Conservation (phyloP, 1,140 invertebrate genomes). For the Papilio machaon region DNA sequence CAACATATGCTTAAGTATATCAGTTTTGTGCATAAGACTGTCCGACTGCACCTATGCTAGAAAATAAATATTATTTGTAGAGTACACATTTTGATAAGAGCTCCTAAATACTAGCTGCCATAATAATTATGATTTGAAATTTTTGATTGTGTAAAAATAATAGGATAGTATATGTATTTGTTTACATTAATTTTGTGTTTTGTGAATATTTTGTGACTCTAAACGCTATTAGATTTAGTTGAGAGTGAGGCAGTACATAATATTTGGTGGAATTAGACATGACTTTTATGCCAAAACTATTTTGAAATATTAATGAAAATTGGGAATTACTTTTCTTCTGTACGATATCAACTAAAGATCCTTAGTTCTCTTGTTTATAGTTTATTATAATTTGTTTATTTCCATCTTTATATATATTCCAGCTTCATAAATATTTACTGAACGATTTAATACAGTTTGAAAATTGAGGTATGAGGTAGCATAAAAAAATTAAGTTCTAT, state of each 20-base stretch:
- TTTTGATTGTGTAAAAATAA: constrained; percentile 46
- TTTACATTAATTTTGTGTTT: constrained; percentile 29
- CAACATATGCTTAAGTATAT: constrained; percentile 26
- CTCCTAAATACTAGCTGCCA: constrained; percentile 55
- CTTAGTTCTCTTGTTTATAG: not conserved
- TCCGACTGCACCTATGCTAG: constrained; percentile 33
- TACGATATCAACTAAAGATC: not conserved
- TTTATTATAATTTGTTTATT: not conserved
- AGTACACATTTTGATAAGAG: constrained; percentile 32
- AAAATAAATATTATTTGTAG: constrained; percentile 32
- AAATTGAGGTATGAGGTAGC: no score
- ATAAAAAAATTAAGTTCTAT: not conserved
- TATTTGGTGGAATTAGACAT: not conserved
- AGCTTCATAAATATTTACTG: not conserved
- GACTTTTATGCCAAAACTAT: not conserved
- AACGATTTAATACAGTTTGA: not conserved
- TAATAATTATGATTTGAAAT: constrained; percentile 54
- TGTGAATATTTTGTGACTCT: constrained; percentile 29
- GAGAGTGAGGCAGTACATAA: constrained; percentile 23
- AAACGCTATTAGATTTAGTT: constrained; percentile 23
- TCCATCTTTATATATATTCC: not conserved
- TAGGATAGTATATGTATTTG: constrained; percentile 37
- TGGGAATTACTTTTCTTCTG: not conserved
- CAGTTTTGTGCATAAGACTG: constrained; percentile 23
- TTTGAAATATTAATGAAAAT: not conserved